phyloP scores from a whole-genome alignment of 2,797 vertebrate species.

The Falco columbarius region DNA sequence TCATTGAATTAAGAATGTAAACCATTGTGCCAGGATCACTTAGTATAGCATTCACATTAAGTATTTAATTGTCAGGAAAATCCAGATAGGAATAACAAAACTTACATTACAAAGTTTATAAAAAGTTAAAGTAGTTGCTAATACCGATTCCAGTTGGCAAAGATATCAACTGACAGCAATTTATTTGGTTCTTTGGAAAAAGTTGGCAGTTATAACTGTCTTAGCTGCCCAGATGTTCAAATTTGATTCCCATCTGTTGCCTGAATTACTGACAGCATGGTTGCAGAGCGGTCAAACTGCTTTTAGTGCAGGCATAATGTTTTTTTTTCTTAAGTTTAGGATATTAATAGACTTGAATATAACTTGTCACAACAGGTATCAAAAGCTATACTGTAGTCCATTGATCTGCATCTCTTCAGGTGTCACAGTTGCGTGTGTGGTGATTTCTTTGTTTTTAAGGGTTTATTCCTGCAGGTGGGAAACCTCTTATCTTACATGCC shows the following conservation, averaged over 20 bases:
- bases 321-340: neutral
- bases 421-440: rapidly evolving
- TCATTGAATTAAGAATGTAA: neutral
- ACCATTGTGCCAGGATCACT: rapidly evolving
- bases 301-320: neutral
- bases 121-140: neutral
- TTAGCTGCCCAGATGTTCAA: neutral
- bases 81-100: neutral
- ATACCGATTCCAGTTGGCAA: neutral
- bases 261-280: neutral
- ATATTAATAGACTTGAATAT: neutral
- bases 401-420: neutral
- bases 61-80: neutral
- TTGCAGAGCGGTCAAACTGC: neutral
- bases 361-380: neutral
- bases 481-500: neutral
- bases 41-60: neutral
- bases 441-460: neutral
- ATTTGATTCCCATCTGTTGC: neutral
- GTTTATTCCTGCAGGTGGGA: neutral
- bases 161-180: neutral
- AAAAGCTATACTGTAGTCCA: neutral
- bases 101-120: neutral
- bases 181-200: neutral
- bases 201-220: neutral